Base-by-base conservation (phyloP, 2,797 vertebrate species). In the Scleropages formosus region DNA sequence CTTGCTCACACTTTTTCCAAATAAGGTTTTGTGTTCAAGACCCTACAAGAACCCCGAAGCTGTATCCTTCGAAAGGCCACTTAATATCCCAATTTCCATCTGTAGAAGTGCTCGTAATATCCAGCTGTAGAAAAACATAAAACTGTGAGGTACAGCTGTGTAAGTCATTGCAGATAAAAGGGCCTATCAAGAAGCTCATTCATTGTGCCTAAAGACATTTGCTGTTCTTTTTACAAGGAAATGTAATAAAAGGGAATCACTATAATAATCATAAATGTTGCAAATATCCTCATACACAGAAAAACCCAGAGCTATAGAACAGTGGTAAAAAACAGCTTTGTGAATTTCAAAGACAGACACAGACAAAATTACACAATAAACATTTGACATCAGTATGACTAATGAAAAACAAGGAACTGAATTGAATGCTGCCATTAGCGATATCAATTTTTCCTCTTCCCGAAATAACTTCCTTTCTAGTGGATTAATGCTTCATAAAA, bases 381-480 rank as follows among this genome's bases (percentile, higher is more conserved):
- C 58, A 46, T 61, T 27, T 24, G 71, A 59, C 51, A 60, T 18
- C 4, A 60, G 26, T 44, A 73, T 60, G 56, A 73, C 71, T 73
- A 61, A 73, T 47, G 26, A 73, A 46, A 59, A 60, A 20, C 56
- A 73, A 20, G 71, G 18, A 20, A 53, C 46, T 31, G 22, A 73
- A 61, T 10, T 13, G 58, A 61, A 72, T 31, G 4, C 27, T 20
- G 70, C 70, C 18, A 46, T 60, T 24, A 60, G 70, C 71, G 44
- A 58, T 39, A 22, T 60, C 56, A 60, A 9, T 20, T 61, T 49
- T 61, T 61, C 71, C n/a, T 46, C 27, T 71, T 59, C n/a, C 49
- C 27, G 20, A 53, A 58, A 71, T 56, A 71, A n/a, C 53, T 71
- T 58, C 69, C 16, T 53, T 71, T 71, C 27, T 31, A n/a, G 18